A percentile compares a stretch with the other conserved stretches of the same genome.
These are phyloP conservation scores for Prochilodus magdalenae DNA, from an alignment of 2,113 vertebrate species.

Conservation along the genomic window DNA sequence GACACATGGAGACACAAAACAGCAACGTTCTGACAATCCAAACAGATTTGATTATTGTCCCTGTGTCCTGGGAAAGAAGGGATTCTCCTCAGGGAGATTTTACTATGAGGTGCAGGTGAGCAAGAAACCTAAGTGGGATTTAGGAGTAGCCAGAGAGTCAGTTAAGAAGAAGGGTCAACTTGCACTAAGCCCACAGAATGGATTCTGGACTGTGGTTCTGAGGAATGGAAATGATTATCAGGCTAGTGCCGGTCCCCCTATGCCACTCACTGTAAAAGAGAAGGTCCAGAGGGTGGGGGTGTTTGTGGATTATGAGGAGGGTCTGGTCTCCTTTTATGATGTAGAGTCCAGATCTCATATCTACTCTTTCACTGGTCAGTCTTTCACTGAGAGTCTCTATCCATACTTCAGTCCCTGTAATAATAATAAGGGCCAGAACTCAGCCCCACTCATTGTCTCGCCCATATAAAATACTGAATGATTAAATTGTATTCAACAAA, in stretches of 20 bases:
- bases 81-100: conserved; percentile 43
- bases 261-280: conserved; percentile 20
- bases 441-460: conserved; percentile 39
- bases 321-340: conserved; percentile 57
- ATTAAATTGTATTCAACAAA: too few species aligned
- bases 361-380: conserved; percentile 38
- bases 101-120: conserved; percentile 36
- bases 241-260: background rate
- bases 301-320: conserved; percentile 48
- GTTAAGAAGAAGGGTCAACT: conserved; percentile 10
- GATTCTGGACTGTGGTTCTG: conserved; percentile 29
- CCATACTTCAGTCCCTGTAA: conserved; percentile 39
- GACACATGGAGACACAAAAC: background rate
- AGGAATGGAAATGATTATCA: conserved; percentile 28
- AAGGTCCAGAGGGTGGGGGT: conserved; percentile 25
- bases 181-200: conserved; percentile 18
- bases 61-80: conserved; percentile 22
- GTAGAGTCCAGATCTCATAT: background rate
- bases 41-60: background rate
- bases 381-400: conserved; percentile 53
- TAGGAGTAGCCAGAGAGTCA: conserved; percentile 23
- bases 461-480: background rate
- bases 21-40: background rate
- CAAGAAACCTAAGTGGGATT: background rate
- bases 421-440: background rate